Evolutionary conservation across 2,113 vertebrate genomes (phyloP), one percentile per base, ranked within the genome.

Genomic region (Dinomys branickii): DNA sequence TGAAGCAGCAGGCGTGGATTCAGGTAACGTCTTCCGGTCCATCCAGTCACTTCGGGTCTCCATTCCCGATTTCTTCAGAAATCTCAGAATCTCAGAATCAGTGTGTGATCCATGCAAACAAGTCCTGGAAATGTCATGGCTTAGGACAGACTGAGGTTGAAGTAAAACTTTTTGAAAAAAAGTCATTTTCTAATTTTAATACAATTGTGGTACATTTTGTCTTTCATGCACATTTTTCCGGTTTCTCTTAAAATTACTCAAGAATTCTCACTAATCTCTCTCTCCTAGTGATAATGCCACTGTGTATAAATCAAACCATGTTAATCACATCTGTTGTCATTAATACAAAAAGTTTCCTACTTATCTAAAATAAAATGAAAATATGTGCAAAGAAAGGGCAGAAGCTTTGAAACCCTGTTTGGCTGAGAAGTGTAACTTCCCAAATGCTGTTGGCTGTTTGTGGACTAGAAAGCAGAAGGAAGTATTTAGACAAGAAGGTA

Each of bases 1-100:
- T 98, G 52, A 99, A 99, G 86, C 99, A 99, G 97, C 99, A 99
- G 97, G 99, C 99, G 2, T 99, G 99, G 99, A 98, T 99, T 78
- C 99, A 99, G 99, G 99, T 99, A 97, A 58, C 9, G 5, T 47
- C 88, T 86, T 2, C 2, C 3, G 0, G 0, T 0, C 2, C 58
- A 0, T 0, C 10, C 0, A 3, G 38, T 11, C 47, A 38, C 33
- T 38, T 73, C 24, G 0, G 1, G 71, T 5, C 4, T 26, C 33
- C 20, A 14, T 65, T 5, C 11, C 77, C 0, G 0, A 38, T 50
- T 58, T 22, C 54, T 30, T 30, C 44, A 41, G 41, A 3, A 13
- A 77, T 19, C 75, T 59, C 0, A 44, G 28, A 8, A 6, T 22
- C 10, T 7, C 7, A 52, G 14, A 28, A 11, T 17, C 14, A 24